A percentile compares a stretch with the other conserved stretches of the same genome.
Conservation (phyloP, 2,888 invertebrate genomes). For the Scaptomyza parva region DNA sequence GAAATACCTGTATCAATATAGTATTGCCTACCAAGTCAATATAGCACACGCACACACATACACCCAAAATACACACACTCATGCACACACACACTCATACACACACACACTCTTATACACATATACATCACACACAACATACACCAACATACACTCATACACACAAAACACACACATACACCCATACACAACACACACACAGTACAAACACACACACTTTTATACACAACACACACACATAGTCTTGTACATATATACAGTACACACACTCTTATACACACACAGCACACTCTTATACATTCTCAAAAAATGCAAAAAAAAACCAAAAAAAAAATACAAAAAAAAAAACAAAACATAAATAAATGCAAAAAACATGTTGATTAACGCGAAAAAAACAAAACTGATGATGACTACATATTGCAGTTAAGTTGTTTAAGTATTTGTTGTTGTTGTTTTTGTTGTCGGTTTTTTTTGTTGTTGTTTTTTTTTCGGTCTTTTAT, state of each 20-base stretch:
- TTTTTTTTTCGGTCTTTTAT: constrained; percentile 53
- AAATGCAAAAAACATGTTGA: constrained; percentile 26
- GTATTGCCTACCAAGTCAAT: constrained; percentile 58
- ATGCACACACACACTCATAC: constrained; percentile 25
- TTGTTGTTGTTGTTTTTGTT: constrained; percentile 33
- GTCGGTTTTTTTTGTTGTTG: constrained; percentile 39
- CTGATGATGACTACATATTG: constrained; percentile 50
- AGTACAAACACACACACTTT: no score
- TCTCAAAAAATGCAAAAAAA: no score
- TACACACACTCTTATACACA: no score
- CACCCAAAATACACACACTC: constrained; percentile 6
- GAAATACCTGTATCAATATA: constrained; percentile 65
- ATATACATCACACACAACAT: no score
- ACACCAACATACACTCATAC: no score
- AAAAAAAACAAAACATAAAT: constrained; percentile 19
- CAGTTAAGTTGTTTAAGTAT: constrained; percentile 40
- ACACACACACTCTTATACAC: no score
- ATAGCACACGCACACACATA: constrained; percentile 33
- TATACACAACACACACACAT: no score
- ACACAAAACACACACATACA: no score
- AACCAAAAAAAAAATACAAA: no score
- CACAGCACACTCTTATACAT: no score
- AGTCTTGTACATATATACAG: no score
- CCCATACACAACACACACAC: no score
- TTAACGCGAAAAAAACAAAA: constrained; percentile 45